Evolutionary conservation across 2,797 vertebrate genomes (phyloP).

Genomic region (Centropyge bicolor): DNA sequence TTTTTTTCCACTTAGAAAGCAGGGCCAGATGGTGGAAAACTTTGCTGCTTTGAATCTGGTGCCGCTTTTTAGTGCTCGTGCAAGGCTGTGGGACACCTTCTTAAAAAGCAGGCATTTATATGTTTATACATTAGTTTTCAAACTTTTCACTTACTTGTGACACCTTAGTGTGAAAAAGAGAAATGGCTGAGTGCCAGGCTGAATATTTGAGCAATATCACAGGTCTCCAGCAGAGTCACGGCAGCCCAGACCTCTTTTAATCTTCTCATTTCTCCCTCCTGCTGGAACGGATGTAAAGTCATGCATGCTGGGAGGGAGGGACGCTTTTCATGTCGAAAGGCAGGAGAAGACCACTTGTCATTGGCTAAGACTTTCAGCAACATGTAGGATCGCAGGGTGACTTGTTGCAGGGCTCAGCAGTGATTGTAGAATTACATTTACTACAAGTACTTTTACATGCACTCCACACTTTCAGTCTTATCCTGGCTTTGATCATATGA

Average conservation of each 20-base stretch:
- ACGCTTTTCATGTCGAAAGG: background rate
- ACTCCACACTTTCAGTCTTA: background rate
- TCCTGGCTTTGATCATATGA: slow-evolving; percentile 3
- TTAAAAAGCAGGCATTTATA: slow-evolving; percentile 6
- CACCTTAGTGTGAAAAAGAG: slow-evolving; percentile 3
- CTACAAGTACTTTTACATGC: slow-evolving; percentile 5
- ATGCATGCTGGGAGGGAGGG: slow-evolving; percentile 10
- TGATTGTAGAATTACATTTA: background rate
- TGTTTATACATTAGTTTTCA: slow-evolving; percentile 25
- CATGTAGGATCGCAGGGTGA: background rate
- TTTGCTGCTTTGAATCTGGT: background rate
- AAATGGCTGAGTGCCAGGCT: slow-evolving; percentile 18
- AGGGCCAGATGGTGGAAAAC: background rate
- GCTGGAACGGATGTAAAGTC: slow-evolving; percentile 20
- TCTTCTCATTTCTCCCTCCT: slow-evolving; percentile 26
- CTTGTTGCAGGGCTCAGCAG: background rate
- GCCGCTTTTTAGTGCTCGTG: slow-evolving; percentile 14
- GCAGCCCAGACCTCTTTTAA: slow-evolving; percentile 16
- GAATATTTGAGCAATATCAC: slow-evolving; percentile 41
- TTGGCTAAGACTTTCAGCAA: background rate
- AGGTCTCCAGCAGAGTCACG: slow-evolving; percentile 31
- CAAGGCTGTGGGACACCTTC: background rate
- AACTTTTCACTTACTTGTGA: slow-evolving; percentile 9
- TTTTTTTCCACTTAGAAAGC: slow-evolving; percentile 4
- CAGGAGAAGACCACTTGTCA: slow-evolving; percentile 13